These are phyloP conservation scores for Gryon sp. DNA, from an alignment of 1,140 invertebrate species.

Conservation along the genomic window DNA sequence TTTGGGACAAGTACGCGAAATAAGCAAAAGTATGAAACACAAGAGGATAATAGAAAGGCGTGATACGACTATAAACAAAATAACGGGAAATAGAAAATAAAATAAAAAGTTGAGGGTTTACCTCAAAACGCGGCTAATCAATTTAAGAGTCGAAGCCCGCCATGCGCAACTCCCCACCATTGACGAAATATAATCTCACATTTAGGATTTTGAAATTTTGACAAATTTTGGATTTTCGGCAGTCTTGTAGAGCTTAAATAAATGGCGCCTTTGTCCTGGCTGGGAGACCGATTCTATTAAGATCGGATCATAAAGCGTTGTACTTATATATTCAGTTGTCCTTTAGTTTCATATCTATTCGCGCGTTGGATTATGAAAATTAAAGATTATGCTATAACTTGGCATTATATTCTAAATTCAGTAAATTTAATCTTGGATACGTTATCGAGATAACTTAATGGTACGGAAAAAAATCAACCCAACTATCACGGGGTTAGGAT, in stretches of 20 bases:
- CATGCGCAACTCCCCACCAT: conserved; percentile 1
- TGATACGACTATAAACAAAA: neutral
- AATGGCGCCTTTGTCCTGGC: conserved; percentile 9
- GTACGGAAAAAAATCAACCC: neutral
- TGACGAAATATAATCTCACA: neutral
- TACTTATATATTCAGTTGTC: conserved; percentile 8
- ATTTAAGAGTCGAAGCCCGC: neutral
- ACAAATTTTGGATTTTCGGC: conserved; percentile 7
- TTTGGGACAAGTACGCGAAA: neutral
- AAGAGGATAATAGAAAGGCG: neutral
- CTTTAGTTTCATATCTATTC: neutral
- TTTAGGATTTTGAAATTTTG: neutral
- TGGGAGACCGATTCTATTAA: conserved; percentile 1
- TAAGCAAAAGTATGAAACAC: neutral
- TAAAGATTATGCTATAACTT: neutral
- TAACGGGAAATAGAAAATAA: neutral
- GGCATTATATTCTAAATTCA: conserved; percentile 5
- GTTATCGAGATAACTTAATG: neutral
- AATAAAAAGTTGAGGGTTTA: neutral
- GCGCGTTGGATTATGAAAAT: conserved; percentile 12
- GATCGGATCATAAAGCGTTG: conserved; percentile 17
- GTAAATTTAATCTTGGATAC: neutral
- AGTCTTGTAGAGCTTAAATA: conserved; percentile 11
- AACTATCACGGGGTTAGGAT: neutral
- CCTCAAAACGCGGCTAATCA: neutral